Evolutionary conservation across 2,888 invertebrate species (phyloP), one percentile per base, ranked within the genome.

Genomic region (Synanthedon vespiformis): DNA sequence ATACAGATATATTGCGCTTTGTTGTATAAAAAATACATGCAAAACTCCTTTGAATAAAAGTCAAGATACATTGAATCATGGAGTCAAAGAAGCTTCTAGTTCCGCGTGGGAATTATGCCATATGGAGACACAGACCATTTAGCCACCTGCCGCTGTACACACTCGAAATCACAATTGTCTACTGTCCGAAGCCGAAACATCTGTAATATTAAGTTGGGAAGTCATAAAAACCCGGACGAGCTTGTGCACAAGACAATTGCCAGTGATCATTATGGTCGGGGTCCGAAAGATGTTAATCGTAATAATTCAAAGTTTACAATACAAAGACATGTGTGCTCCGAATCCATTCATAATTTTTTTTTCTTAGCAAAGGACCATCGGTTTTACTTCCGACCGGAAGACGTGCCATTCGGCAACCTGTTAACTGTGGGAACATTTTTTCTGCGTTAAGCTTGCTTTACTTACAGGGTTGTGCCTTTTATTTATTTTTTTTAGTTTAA

Each of bases 351-450:
- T 63, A 57, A 62, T 64, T 70, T 74, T 76, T 72, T 71, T 69
- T 34, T 49, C 48, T 40, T 51, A 58, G 56, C 65, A 73, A 77
- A 77, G 76, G 78, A 80, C 82, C 79, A 80, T 75, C 77, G 74
- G 78, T 76, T 73, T 68, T 70, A 85, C 86, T 87, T 87, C 86
- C 86, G 82, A 79, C 83, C 82, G 85, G 86, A 86, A 85, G 77
- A 62, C 76, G 67, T 69, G 65, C 71, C 75, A 76, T 80, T 80
- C 73, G 79, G 72, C 77, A 84, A 87, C 85, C 85, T 86, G 86
- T 82, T 77, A 62, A 63, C 67, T 80, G 80, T 85, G 85, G 77
- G 85, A 85, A 85, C 64, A 64, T 77, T 80, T 79, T 80, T 82
- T 78, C 68, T 70, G 61, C 64, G 65, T 34, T 34, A 10, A 34